Percentiles rank a stretch among this genome's conserved stretches.
Evolutionary conservation across 2,113 vertebrate genomes (phyloP).

Genomic region (Sceloporus tristichus): DNA sequence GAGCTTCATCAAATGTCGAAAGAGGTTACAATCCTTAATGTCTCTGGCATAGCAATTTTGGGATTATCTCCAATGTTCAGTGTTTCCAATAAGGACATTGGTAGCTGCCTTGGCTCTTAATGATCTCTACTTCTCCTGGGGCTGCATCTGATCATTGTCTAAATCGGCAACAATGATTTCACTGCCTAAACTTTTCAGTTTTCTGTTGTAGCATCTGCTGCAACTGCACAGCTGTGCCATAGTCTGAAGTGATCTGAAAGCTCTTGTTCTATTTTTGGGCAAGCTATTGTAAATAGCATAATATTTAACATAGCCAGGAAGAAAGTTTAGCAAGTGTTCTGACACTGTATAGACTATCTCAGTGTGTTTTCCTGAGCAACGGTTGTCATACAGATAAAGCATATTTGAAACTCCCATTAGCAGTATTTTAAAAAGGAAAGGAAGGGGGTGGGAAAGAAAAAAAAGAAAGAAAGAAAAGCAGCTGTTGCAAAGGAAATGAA

Average conservation of each 20-base stretch:
- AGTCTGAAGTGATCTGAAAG: slow-evolving; percentile 41
- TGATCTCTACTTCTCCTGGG: slow-evolving; percentile 41
- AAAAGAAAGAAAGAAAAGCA: neutral
- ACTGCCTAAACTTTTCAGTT: slow-evolving; percentile 41
- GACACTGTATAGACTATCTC: slow-evolving; percentile 56
- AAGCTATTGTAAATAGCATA: slow-evolving; percentile 45
- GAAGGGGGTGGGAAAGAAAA: neutral
- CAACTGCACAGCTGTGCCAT: slow-evolving; percentile 43
- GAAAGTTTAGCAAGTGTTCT: slow-evolving; percentile 62
- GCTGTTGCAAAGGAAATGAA: slow-evolving; percentile 48
- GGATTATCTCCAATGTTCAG: slow-evolving; percentile 17
- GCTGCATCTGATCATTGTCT: slow-evolving; percentile 58
- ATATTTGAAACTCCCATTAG: slow-evolving; percentile 54
- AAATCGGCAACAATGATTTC: slow-evolving; percentile 66
- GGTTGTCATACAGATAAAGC: slow-evolving; percentile 59
- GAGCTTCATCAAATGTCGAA: neutral
- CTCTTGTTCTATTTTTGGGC: slow-evolving; percentile 50
- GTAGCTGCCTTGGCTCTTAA: slow-evolving; percentile 22
- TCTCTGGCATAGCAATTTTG: slow-evolving; percentile 45
- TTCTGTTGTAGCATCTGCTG: slow-evolving; percentile 40
- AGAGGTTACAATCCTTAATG: neutral
- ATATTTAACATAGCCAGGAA: slow-evolving; percentile 56
- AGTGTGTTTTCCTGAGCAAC: slow-evolving; percentile 71
- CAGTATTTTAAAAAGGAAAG: slow-evolving; percentile 8
- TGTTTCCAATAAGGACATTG: neutral